A percentile compares a stretch with the other conserved stretches of the same genome.
phyloP scores from a whole-genome alignment of 2,797 vertebrate species.

The Otolemur crassicaudatus region DNA sequence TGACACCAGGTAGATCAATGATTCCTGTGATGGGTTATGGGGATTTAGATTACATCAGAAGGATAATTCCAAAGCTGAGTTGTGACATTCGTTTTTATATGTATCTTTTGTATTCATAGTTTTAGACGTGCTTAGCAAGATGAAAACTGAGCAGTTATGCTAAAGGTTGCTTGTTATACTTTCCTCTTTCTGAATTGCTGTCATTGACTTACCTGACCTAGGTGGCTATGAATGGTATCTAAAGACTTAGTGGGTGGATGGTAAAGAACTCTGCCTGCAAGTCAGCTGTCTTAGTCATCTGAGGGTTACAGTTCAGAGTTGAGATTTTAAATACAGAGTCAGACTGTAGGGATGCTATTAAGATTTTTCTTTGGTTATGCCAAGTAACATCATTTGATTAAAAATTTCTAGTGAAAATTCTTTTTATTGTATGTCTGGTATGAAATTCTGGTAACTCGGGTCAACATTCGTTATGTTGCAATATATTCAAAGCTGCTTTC shows the following conservation, averaged over 20 bases:
- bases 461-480: conserved; percentile 18
- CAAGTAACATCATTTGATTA: conserved; percentile 21
- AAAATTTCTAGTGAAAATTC: conserved; percentile 38
- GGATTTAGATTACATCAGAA: neutral
- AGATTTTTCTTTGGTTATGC: conserved; percentile 41
- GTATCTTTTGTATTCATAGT: conserved; percentile 15
- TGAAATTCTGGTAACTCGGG: conserved; percentile 35
- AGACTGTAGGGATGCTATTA: conserved; percentile 5
- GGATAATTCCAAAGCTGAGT: neutral
- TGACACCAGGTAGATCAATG: neutral
- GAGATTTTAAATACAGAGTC: conserved; percentile 12
- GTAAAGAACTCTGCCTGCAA: neutral
- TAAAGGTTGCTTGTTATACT: conserved; percentile 18
- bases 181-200: conserved; percentile 17
- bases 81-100: conserved; percentile 23
- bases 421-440: neutral
- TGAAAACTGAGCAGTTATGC: conserved; percentile 17
- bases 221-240: neutral
- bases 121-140: neutral
- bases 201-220: conserved; percentile 29
- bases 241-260: neutral
- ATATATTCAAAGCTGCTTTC: neutral
- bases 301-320: neutral
- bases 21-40: neutral
- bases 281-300: neutral